Base-by-base conservation (phyloP, 2,888 invertebrate species). In the Trypoxylon attenuatum region DNA sequence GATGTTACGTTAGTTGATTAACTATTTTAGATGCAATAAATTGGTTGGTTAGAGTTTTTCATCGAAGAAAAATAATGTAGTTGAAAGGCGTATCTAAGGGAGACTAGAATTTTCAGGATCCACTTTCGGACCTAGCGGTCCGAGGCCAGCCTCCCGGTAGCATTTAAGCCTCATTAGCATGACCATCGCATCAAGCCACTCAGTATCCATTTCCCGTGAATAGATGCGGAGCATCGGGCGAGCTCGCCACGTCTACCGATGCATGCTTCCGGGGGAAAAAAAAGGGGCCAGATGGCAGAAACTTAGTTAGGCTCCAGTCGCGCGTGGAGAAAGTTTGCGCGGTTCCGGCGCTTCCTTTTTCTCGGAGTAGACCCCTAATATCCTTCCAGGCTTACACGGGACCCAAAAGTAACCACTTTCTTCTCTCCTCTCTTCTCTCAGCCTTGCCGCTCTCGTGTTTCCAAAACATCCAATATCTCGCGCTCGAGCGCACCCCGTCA, bases 381-480 rank as follows among this genome's bases (percentile, higher is more conserved):
- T n/a, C n/a, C n/a, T n/a, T 33, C 33, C 33, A 10, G 13, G 33
- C 3, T 13, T 10, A 33, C 33, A 33, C 33, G 33, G 33, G 13
- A 13, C 33, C 4, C 5, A 33, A 13, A 13, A 27, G 33, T 10
- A 33, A 13, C 33, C 13, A 10, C n/a, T 3, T 13, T 6, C 10
- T 13, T 33, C 33, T 33, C 33, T 33, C 13, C 13, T 33, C 62
- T 51, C 67, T 56, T 43, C 60, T 62, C 58, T 54, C 73, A 73
- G 71, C 73, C 76, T 76, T 73, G 67, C 61, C 47, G 60, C 58
- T 69, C 10, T 67, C 10, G 60, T 77, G 72, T 80, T 79, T 80
- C 68, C 72, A 79, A 76, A 83, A 76, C 80, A 79, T 76, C 74
- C 73, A 77, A 82, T 80, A 78, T 78, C 78, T 82, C 74, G 75